phyloP scores from a whole-genome alignment of 2,888 invertebrate species.

The Dynastes maya region DNA sequence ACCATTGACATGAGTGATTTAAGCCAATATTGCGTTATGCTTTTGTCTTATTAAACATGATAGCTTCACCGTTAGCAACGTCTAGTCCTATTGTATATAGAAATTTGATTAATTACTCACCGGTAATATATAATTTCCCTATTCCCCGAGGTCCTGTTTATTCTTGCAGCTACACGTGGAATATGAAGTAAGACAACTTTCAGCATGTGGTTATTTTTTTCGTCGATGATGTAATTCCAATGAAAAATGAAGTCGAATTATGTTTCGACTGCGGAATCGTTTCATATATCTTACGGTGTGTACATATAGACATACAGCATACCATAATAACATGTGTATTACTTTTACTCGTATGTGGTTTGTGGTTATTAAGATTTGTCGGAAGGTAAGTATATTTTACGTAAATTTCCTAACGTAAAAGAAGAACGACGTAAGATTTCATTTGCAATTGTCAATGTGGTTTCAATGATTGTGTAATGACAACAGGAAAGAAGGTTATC shows the following conservation, averaged over 20 bases:
- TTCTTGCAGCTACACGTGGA: slow-evolving; percentile 23
- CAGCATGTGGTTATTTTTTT: slow-evolving; percentile 3
- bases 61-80: slow-evolving; percentile 11
- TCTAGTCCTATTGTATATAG: slow-evolving; percentile 31
- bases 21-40: slow-evolving; percentile 15
- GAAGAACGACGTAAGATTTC: no score
- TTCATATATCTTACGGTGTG: no score
- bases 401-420: no score
- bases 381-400: no score
- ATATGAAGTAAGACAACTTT: slow-evolving; percentile 28
- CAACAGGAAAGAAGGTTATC: no score
- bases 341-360: no score
- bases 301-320: no score
- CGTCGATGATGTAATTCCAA: slow-evolving; percentile 18
- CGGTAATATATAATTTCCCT: slow-evolving; percentile 29
- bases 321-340: no score
- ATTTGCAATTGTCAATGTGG: no score
- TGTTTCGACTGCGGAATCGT: not conserved
- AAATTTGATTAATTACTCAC: slow-evolving; percentile 35
- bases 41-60: slow-evolving; percentile 20
- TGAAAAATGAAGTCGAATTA: slow-evolving; percentile 21
- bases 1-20: slow-evolving; percentile 21
- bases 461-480: no score
- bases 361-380: no score
- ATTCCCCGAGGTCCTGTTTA: slow-evolving; percentile 34